Evolutionary conservation across 2,888 invertebrate genomes (phyloP).

Genomic region (Cheiracanthium punctorium): DNA sequence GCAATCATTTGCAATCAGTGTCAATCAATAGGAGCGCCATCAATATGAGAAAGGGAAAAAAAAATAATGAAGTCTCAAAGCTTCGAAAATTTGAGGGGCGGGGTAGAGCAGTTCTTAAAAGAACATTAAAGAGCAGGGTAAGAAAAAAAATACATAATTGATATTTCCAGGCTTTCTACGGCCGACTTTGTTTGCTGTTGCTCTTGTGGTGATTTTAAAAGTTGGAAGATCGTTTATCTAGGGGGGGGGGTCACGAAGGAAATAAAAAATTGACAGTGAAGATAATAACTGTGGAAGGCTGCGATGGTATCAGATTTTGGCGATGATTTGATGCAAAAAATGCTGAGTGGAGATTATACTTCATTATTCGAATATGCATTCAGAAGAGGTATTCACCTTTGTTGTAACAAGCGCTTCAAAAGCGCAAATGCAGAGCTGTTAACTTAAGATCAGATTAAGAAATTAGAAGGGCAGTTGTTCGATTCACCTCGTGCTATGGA

Average conservation of each 20-base stretch:
- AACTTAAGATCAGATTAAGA: too few species aligned
- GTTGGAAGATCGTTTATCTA: not conserved
- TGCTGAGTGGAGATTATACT: too few species aligned
- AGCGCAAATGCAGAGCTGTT: too few species aligned
- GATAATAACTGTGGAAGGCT: conserved; percentile 25
- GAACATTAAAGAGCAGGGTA: conserved; percentile 26
- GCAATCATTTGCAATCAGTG: conserved; percentile 69
- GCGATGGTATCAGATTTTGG: not conserved
- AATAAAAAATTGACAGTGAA: conserved; percentile 49
- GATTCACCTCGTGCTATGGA: too few species aligned
- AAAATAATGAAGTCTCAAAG: conserved; percentile 35
- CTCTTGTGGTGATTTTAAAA: not conserved
- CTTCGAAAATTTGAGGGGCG: conserved; percentile 59
- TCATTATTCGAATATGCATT: too few species aligned
- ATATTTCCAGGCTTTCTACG: conserved; percentile 34
- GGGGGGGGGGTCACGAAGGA: not conserved
- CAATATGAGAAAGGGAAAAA: conserved; percentile 32
- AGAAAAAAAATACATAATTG: conserved; percentile 56
- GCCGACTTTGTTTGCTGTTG: conserved; percentile 27
- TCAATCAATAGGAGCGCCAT: conserved; percentile 55
- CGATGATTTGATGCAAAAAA: too few species aligned
- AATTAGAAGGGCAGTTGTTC: too few species aligned
- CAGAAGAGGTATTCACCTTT: too few species aligned
- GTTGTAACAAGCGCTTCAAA: too few species aligned
- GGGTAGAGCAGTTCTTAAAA: conserved; percentile 20